These are phyloP conservation scores for Phalacrocorax pelagicus DNA, from an alignment of 2,113 vertebrate species.

Conservation along the genomic window DNA sequence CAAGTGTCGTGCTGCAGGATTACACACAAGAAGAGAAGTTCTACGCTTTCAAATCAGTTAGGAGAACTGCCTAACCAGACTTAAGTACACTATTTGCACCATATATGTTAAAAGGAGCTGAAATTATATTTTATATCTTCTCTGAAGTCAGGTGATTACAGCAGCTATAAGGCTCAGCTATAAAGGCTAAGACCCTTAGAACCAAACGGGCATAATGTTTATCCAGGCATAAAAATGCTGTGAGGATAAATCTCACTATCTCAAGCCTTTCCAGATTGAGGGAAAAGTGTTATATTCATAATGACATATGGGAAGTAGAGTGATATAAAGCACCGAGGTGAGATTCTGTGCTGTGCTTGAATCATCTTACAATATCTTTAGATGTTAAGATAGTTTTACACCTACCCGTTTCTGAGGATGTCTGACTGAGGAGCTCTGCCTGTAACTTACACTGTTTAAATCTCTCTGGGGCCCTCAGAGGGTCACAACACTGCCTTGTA, in stretches of 20 bases:
- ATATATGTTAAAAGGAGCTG: neutral
- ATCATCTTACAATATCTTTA: neutral
- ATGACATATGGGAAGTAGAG: neutral
- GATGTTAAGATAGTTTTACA: neutral
- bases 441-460: neutral
- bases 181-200: neutral
- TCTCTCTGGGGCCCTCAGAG: neutral
- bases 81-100: fast-evolving
- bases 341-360: neutral
- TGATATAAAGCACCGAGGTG: neutral
- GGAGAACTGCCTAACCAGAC: neutral
- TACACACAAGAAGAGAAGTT: neutral
- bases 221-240: neutral
- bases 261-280: neutral
- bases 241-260: neutral
- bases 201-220: neutral
- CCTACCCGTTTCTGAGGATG: neutral
- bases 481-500: neutral
- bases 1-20: neutral
- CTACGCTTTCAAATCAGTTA: neutral
- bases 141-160: neutral
- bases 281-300: neutral
- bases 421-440: neutral
- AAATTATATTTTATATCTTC: neutral
- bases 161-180: neutral